phyloP scores from a whole-genome alignment of 1,140 invertebrate species.

The Hypothenemus hampei region DNA sequence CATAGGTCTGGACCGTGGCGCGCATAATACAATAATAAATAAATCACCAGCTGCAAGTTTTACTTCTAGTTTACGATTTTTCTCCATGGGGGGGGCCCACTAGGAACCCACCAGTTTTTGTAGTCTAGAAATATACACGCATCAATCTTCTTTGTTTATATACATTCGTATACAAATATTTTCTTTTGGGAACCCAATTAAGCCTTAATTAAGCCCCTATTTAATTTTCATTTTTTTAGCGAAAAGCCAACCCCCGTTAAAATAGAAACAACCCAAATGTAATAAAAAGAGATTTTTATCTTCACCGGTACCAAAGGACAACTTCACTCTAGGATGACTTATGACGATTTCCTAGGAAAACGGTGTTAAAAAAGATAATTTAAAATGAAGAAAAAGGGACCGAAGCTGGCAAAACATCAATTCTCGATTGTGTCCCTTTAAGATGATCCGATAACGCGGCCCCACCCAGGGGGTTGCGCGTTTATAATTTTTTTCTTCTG shows the following conservation, averaged over 20 bases:
- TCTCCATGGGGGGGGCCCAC: slow-evolving; percentile 7
- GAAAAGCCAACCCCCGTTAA: no score
- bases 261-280: no score
- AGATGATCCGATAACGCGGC: slow-evolving; percentile 34
- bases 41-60: slow-evolving; percentile 13
- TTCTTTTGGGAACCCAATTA: no score
- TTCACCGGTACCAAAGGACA: no score
- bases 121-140: slow-evolving; percentile 9
- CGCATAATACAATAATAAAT: no score
- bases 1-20: no score
- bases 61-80: slow-evolving; percentile 16
- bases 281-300: no score
- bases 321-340: slow-evolving; percentile 16
- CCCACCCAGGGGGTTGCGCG: no score
- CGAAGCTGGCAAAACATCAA: slow-evolving; percentile 39
- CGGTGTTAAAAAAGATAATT: slow-evolving; percentile 12
- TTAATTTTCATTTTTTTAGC: not conserved
- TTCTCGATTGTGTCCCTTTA: slow-evolving; percentile 31
- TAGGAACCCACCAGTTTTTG: slow-evolving; percentile 9
- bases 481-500: not conserved
- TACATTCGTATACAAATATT: no score
- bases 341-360: slow-evolving; percentile 15
- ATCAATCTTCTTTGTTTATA: slow-evolving; percentile 19
- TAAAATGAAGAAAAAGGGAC: not conserved
- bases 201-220: slow-evolving; percentile 6